Base-by-base conservation (phyloP, 2,888 invertebrate species). In the Palloptera scutellata region DNA sequence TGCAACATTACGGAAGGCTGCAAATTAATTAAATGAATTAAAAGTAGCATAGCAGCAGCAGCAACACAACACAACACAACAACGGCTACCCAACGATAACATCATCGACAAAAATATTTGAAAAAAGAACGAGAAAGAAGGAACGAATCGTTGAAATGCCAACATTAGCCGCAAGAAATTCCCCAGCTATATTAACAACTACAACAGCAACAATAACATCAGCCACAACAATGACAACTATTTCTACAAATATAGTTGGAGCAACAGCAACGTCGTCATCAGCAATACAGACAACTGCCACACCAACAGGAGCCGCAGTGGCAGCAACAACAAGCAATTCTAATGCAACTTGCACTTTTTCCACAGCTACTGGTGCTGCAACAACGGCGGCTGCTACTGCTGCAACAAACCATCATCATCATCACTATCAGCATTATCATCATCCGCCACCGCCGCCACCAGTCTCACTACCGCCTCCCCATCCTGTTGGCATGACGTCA, bases 151-250 rank as follows among this genome's bases (percentile, higher is more conserved):
- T 52, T 52, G 48, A 53, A 70, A 82, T 81, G 81, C 77, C 80
- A 69, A 76, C 76, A 72, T 76, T 82, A 73, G 75, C 78, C 65
- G 74, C 76, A 59, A 79, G 77, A 67, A 78, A 76, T 68, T 74
- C 77, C 64, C 48, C 73, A 65, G 61, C 71, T 51, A 53, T 59
- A 58, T 20, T 43, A 43, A 51, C 65, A 60, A 52, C 67, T 59
- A 42, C 68, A 66, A 51, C 54, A 55, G 42, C 67, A 65, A 57
- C 53, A 61, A n/a, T 53, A 19, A 30, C 68, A 51, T 69, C 68
- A 64, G 69, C 73, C 70, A 71, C 70, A 59, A 70, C 68, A 67
- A 71, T 72, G 70, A 63, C 72, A 69, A 70, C 70, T 60, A 63
- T 72, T 62, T 77, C 73, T 64, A 59, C 63, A 61, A 48, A 63